Evolutionary conservation across 1,140 invertebrate genomes (phyloP).

Genomic region (Drosophila jambulina): DNA sequence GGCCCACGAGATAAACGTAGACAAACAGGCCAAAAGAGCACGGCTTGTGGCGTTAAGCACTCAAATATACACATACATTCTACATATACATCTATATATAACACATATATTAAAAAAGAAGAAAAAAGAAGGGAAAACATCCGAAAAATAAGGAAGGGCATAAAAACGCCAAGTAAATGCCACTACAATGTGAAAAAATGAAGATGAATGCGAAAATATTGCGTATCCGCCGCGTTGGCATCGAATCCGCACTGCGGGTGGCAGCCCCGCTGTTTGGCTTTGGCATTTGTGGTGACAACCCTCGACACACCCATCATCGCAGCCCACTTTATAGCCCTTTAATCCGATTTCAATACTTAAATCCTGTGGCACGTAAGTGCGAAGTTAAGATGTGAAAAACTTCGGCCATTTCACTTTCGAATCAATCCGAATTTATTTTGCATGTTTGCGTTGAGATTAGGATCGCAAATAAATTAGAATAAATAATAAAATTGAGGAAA

Average conservation of each 20-base stretch:
- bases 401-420: constrained; percentile 19
- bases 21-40: constrained; percentile 44
- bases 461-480: constrained; percentile 32
- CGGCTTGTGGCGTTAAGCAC: constrained; percentile 27
- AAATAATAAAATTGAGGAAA: constrained; percentile 15
- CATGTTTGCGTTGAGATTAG: constrained; percentile 18
- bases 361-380: constrained; percentile 35
- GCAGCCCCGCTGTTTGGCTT: constrained; percentile 39
- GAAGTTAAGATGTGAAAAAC: constrained; percentile 31
- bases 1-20: constrained; percentile 52
- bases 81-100: constrained; percentile 5
- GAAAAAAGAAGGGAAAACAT: constrained; percentile 6
- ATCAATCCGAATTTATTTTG: constrained; percentile 34
- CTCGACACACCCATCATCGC: constrained; percentile 26
- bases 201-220: constrained; percentile 77
- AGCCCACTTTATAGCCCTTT: constrained; percentile 24
- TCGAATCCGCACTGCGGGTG: constrained; percentile 37
- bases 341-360: constrained; percentile 52
- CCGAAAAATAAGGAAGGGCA: constrained; percentile 21
- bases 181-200: constrained; percentile 68
- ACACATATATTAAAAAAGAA: constrained; percentile 34
- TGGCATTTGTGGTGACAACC: constrained; percentile 52
- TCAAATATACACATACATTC: constrained; percentile 29
- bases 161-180: constrained; percentile 47
- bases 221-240: constrained; percentile 55